These are phyloP conservation scores for Eurosta solidaginis DNA, from an alignment of 1,140 invertebrate genomes.

Conservation along the genomic window DNA sequence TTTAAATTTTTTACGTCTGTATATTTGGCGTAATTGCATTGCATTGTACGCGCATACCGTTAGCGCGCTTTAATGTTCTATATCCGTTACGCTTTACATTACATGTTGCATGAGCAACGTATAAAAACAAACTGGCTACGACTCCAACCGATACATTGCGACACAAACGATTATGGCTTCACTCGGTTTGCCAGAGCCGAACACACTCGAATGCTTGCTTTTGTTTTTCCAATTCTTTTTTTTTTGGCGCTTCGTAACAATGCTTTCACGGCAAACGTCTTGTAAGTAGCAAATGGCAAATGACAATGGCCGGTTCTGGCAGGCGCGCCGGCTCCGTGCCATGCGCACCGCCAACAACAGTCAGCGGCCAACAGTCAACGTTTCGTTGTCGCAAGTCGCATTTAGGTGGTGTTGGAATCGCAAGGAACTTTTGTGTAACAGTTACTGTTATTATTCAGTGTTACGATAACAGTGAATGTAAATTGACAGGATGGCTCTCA, in stretches of 20 bases:
- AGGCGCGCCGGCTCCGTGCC: conserved; percentile 19
- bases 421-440: neutral
- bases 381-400: neutral
- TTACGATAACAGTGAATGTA: too few relatives aligned
- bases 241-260: neutral
- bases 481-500: too few relatives aligned
- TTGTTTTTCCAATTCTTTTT: neutral
- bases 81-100: neutral
- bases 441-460: neutral
- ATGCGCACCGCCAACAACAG: conserved; percentile 27
- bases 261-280: neutral
- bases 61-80: neutral
- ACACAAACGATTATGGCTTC: neutral
- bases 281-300: neutral
- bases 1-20: neutral
- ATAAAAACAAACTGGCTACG: conserved; percentile 54
- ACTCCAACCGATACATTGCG: conserved; percentile 4
- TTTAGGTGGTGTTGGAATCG: conserved; percentile 8
- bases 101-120: conserved; percentile 57
- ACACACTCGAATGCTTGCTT: neutral
- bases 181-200: conserved; percentile 4
- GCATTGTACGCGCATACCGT: neutral
- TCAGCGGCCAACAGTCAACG: conserved; percentile 4
- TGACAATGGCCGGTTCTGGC: neutral
- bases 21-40: neutral